phyloP scores from a whole-genome alignment of 2,797 vertebrate genomes.

The Microctenopoma lineatum region DNA sequence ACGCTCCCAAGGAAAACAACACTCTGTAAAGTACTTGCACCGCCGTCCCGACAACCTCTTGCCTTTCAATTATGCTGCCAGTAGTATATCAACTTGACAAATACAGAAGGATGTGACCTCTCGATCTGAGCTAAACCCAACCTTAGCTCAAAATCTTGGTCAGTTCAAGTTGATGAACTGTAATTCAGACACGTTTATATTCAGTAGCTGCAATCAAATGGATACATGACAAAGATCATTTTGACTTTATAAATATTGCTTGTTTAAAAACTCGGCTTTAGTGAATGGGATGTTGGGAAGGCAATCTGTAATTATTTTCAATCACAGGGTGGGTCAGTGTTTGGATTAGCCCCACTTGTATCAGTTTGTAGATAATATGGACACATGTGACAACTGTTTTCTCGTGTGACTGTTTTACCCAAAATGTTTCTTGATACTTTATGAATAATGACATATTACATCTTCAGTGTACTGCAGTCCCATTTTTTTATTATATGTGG shows the following conservation, averaged over 20 bases:
- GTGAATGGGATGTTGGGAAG: slow-evolving; percentile 68
- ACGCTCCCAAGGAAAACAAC: slow-evolving; percentile 80
- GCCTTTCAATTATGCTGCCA: slow-evolving; percentile 81
- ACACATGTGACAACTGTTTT: slow-evolving; percentile 59
- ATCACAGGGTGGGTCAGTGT: slow-evolving; percentile 85
- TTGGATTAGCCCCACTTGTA: slow-evolving; percentile 82
- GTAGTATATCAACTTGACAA: slow-evolving; percentile 81
- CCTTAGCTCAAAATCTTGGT: slow-evolving; percentile 67
- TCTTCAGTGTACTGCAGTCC: background rate
- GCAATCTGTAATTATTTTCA: slow-evolving; percentile 82
- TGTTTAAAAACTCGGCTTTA: slow-evolving; percentile 36
- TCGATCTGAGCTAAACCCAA: slow-evolving; percentile 75
- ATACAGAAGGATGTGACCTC: slow-evolving; percentile 81
- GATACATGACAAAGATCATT: slow-evolving; percentile 22
- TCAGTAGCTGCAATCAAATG: slow-evolving; percentile 43
- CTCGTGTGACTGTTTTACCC: slow-evolving; percentile 42
- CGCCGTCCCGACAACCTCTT: slow-evolving; percentile 69
- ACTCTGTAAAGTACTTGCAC: slow-evolving; percentile 71
- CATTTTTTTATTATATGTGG: slow-evolving; percentile 6
- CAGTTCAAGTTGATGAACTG: slow-evolving; percentile 52
- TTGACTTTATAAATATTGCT: slow-evolving; percentile 39
- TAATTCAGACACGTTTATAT: slow-evolving; percentile 24
- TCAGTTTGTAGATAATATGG: slow-evolving; percentile 80
- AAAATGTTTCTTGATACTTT: slow-evolving; percentile 40
- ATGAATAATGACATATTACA: slow-evolving; percentile 26